Percentiles rank a stretch among this genome's conserved stretches.
Evolutionary conservation across 2,888 invertebrate species (phyloP).

Genomic region (Criorhina ranunculi): DNA sequence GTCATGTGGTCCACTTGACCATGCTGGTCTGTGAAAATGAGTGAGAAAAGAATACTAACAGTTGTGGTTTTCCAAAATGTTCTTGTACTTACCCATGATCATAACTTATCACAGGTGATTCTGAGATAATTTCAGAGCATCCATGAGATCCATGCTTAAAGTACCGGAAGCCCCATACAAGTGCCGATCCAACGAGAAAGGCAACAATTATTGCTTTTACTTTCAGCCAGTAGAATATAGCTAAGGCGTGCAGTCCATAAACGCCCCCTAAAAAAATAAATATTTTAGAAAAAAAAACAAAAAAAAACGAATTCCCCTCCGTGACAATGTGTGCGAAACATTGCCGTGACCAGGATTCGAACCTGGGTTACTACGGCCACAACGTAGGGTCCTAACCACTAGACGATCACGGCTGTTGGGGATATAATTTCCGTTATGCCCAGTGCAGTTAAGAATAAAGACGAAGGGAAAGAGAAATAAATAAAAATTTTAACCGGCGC

Average conservation of each 20-base stretch:
- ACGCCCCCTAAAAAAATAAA: slow-evolving; percentile 78
- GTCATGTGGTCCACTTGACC: slow-evolving; percentile 78
- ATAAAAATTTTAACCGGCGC: background rate
- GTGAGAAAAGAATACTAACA: background rate
- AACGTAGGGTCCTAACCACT: slow-evolving; percentile 84
- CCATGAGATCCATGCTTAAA: slow-evolving; percentile 79
- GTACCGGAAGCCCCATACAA: slow-evolving; percentile 82
- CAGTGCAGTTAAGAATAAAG: background rate
- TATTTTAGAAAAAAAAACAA: slow-evolving; percentile 16
- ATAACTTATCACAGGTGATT: slow-evolving; percentile 78
- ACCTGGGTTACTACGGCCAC: slow-evolving; percentile 84
- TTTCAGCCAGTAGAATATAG: slow-evolving; percentile 83
- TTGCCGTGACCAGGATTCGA: slow-evolving; percentile 83
- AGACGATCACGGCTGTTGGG: slow-evolving; percentile 83
- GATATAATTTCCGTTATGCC: background rate
- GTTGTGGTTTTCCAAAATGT: background rate
- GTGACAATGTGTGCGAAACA: slow-evolving; percentile 53
- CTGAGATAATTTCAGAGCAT: slow-evolving; percentile 77
- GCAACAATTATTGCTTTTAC: slow-evolving; percentile 83
- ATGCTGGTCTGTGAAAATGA: slow-evolving; percentile 78
- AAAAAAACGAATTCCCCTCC: slow-evolving; percentile 39
- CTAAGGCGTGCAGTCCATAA: slow-evolving; percentile 81
- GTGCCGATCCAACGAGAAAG: slow-evolving; percentile 83
- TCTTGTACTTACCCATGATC: slow-evolving; percentile 82
- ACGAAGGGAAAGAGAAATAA: background rate